Percentiles rank a stretch among this genome's conserved stretches.
Conservation (phyloP, 1,140 invertebrate species). For the Melitaea cinxia region DNA sequence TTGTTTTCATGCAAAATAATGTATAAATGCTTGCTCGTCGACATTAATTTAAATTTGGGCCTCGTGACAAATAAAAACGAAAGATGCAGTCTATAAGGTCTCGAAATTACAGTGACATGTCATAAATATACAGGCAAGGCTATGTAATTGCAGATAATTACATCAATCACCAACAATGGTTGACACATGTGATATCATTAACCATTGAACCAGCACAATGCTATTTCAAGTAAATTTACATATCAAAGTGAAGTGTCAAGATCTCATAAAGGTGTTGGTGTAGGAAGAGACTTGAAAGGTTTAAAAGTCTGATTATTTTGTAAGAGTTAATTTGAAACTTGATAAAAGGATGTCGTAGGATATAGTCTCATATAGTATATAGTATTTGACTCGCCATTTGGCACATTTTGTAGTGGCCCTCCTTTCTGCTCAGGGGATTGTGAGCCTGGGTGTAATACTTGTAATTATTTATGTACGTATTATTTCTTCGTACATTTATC, state of each 20-base stretch:
- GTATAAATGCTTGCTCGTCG: too few relatives aligned
- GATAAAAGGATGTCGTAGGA: too few relatives aligned
- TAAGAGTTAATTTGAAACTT: too few relatives aligned
- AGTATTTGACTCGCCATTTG: too few relatives aligned
- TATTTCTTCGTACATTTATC: too few relatives aligned
- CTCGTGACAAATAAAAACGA: neutral
- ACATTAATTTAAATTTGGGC: too few relatives aligned
- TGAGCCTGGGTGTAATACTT: too few relatives aligned
- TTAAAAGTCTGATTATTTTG: neutral
- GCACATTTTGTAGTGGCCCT: too few relatives aligned
- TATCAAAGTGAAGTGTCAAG: neutral
- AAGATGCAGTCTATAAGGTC: neutral
- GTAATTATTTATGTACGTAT: too few relatives aligned
- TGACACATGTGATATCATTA: slow-evolving; percentile 20
- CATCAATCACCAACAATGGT: slow-evolving; percentile 19
- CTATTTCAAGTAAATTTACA: neutral
- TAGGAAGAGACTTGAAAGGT: neutral
- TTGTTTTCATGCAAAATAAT: too few relatives aligned
- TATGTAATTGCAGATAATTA: slow-evolving; percentile 9
- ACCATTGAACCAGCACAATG: slow-evolving; percentile 1
- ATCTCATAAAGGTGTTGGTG: neutral
- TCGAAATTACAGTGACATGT: slow-evolving; percentile 5
- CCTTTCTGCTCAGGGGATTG: too few relatives aligned
- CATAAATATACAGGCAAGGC: slow-evolving; percentile 19
- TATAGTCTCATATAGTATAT: too few relatives aligned